Evolutionary conservation across 2,888 invertebrate species (phyloP).

Genomic region (Ormyrus labotus): DNA sequence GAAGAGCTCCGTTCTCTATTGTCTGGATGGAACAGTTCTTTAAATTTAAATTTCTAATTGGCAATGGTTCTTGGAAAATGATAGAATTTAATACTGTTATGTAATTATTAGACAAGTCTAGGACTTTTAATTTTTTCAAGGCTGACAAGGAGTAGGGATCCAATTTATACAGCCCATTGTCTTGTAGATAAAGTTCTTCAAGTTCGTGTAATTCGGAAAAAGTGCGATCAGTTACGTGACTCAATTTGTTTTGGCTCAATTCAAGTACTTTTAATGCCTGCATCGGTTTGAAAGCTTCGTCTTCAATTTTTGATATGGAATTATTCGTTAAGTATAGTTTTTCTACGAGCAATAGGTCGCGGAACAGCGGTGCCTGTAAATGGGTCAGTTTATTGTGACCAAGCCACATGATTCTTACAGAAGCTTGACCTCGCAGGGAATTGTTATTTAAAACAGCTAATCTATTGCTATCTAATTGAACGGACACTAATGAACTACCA

Average conservation of each 20-base stretch:
- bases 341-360: slow-evolving; percentile 86
- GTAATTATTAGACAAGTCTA: slow-evolving; percentile 89
- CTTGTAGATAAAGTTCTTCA: slow-evolving; percentile 87
- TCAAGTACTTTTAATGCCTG: slow-evolving; percentile 87
- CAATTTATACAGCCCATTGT: slow-evolving; percentile 84
- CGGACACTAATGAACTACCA: slow-evolving; percentile 83
- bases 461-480: slow-evolving; percentile 88
- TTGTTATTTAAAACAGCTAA: slow-evolving; percentile 86
- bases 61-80: slow-evolving; percentile 85
- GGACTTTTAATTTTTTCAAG: slow-evolving; percentile 84
- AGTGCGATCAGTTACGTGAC: slow-evolving; percentile 83
- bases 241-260: slow-evolving; percentile 86
- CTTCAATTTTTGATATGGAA: slow-evolving; percentile 87
- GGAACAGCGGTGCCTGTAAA: slow-evolving; percentile 85
- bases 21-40: slow-evolving; percentile 86
- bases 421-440: slow-evolving; percentile 87
- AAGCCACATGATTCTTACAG: slow-evolving; percentile 92
- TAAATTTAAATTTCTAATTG: slow-evolving; percentile 84
- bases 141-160: slow-evolving; percentile 85
- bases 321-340: slow-evolving; percentile 90
- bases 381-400: slow-evolving; percentile 87
- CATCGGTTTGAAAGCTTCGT: slow-evolving; percentile 87
- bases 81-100: slow-evolving; percentile 84
- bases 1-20: slow-evolving; percentile 85
- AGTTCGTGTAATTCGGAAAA: slow-evolving; percentile 88